Base-by-base conservation (phyloP, 2,113 vertebrate species). In the Microcebus tavaratra region DNA sequence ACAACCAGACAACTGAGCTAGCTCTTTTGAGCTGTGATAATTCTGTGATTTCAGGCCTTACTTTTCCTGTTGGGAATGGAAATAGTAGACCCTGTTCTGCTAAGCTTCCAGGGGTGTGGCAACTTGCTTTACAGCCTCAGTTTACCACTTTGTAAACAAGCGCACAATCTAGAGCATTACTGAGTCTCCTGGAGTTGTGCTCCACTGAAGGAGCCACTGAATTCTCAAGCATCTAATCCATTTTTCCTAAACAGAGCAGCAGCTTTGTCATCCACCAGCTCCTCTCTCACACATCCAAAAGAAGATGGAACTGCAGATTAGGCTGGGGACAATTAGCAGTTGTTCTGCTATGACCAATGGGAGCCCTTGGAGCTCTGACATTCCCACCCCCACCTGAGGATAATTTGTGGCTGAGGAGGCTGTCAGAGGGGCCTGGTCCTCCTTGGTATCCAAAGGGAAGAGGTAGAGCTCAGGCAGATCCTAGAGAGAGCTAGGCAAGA, bases 361-460 rank as follows among this genome's bases (percentile, higher is more conserved):
- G 53, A 27, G 48, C 42, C 6, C 39, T 1, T 20, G 27, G 53
- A 55, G 17, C 25, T 36, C 13, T 45, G 53, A 48, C 5, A 20
- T 4, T 27, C 3, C 4, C 1, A 0, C 34, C 8, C 53, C 13
- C 3, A 9, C 4, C 4, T 8, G 31, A 23, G 39, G 48, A 12
- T 1, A 2, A 31, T 59, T 17, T 23, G 45, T 15, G 34, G 23
- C 80, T n/a, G 7, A 21, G 15, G 55, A 36, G 15, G 36, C 10
- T n/a, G 39, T 17, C 3, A 3, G 5, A 57, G 72, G 17, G 59
- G 61, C 8, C 53, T 8, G n/a, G 25, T 3, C 53, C 21, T 90
- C 27, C 23, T 57, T 2, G 36, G 80, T 20, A 29, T 21, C 15
- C 5, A 31, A 25, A 0, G 4, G 3, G 14, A 67, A 39, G 3